Base-by-base conservation (phyloP, 2,113 vertebrate species). In the Agapornis roseicollis region DNA sequence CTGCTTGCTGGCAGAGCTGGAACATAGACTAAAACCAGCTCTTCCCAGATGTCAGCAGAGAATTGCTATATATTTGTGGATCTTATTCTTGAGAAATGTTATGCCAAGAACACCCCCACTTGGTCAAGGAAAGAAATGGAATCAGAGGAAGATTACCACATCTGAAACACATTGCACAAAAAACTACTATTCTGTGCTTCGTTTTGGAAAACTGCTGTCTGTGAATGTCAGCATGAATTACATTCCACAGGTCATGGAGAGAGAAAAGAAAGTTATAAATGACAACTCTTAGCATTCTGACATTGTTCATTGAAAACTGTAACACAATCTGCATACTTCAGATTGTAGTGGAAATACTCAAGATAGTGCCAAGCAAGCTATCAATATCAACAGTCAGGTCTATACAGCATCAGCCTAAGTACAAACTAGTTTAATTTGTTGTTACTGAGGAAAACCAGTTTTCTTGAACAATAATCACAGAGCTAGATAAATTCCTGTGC, bases 21-120 rank as follows among this genome's bases (percentile, higher is more conserved):
- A 89, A 81, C 24, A 58, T 3, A 81, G 41, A 91, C 46, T 89
- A 53, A 89, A 95, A 39, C 27, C 77, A 85, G 13, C 58, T 60
- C 56, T 93, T 93, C 93, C 82, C 84, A 95, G 83, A 83, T 95
- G 93, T 83, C 84, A 95, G 79, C 63, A 93, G 37, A 90, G 69
- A 91, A 85, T 78, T 79, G 35, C 55, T 47, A 55, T 52, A 0
- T 50, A 86, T 78, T 70, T 64, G 15, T 80, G n/a, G 52, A 82
- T 41, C 29, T 50, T 50, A 25, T 61, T 65, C 74, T 80, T 73
- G 52, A 96, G 89, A 78, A 96, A 94, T 89, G 66, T 86, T 92
- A 89, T 96, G 94, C 94, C 91, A 96, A 97, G 93, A 95, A 92
- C 96, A 95, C 96, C 95, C 89, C 95, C 96, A 95, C 64, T 95